Evolutionary conservation across 2,797 vertebrate genomes (phyloP).

Genomic region (Bradypodion ventrale): DNA sequence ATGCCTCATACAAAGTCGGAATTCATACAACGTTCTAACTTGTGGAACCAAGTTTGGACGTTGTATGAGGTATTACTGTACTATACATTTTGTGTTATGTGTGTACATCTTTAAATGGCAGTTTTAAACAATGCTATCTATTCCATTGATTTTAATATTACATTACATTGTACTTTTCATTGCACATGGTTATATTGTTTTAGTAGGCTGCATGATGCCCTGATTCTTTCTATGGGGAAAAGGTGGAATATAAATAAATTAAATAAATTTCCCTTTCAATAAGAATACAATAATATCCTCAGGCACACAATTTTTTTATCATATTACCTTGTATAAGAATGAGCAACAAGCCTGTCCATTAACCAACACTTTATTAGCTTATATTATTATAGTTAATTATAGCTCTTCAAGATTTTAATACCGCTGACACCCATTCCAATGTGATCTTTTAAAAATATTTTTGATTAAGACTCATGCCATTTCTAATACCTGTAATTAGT

Average conservation of each 20-base stretch:
- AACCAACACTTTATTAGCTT: background rate
- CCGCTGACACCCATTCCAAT: background rate
- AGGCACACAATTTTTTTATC: background rate
- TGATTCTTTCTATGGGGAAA: background rate
- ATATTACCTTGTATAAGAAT: background rate
- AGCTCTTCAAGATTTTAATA: background rate
- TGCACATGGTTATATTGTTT: too few relatives aligned
- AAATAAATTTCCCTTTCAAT: background rate
- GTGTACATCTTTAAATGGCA: too few relatives aligned
- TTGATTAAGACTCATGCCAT: constrained; percentile 26
- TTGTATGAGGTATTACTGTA: too few relatives aligned
- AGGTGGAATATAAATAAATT: background rate
- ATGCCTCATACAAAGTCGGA: too few relatives aligned
- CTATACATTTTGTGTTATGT: background rate
- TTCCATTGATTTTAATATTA: too few relatives aligned
- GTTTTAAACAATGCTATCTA: too few relatives aligned
- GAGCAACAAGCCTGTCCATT: background rate
- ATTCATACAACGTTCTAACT: too few relatives aligned
- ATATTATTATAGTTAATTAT: background rate
- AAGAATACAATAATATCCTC: background rate
- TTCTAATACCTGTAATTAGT: background rate
- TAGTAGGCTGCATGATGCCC: too few relatives aligned
- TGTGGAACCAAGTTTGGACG: too few relatives aligned
- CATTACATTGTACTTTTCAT: too few relatives aligned
- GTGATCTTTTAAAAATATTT: constrained; percentile 3